Evolutionary conservation across 1,140 invertebrate genomes (phyloP).

Genomic region (Bombus vancouverensis): DNA sequence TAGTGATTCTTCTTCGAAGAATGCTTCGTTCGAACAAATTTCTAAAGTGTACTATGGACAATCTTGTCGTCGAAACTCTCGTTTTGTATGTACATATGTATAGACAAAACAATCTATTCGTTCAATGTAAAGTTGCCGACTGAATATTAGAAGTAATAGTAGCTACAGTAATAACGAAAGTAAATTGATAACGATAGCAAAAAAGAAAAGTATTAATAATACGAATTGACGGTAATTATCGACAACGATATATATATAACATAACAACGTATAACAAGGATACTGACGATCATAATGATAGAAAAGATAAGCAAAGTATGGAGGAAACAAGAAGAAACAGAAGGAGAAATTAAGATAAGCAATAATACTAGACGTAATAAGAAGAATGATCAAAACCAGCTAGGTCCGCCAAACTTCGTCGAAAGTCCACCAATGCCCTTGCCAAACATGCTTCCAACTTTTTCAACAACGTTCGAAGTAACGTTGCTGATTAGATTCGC

Average conservation of each 20-base stretch:
- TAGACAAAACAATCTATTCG: conserved; percentile 72
- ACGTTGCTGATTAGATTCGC: conserved; percentile 87
- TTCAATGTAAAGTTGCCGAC: conserved; percentile 61
- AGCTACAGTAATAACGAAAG: neutral
- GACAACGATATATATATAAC: too few relatives aligned
- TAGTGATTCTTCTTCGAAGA: neutral
- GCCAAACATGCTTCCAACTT: conserved; percentile 91
- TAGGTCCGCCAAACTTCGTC: conserved; percentile 89
- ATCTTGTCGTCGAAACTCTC: conserved; percentile 57
- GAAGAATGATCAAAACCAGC: conserved; percentile 85
- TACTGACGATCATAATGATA: neutral
- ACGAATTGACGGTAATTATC: neutral
- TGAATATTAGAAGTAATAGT: conserved; percentile 61
- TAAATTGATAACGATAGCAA: neutral
- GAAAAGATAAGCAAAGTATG: neutral
- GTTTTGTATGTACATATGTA: conserved; percentile 61
- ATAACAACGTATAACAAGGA: neutral
- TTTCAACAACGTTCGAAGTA: conserved; percentile 89
- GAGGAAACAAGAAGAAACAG: too few relatives aligned
- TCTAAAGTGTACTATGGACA: conserved; percentile 8
- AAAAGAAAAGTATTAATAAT: neutral
- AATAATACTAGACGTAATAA: neutral
- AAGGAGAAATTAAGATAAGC: neutral
- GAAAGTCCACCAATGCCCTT: conserved; percentile 92
- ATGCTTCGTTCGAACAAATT: neutral